These are phyloP conservation scores for Pseudoips prasinana DNA, from an alignment of 2,888 invertebrate genomes.

Conservation along the genomic window DNA sequence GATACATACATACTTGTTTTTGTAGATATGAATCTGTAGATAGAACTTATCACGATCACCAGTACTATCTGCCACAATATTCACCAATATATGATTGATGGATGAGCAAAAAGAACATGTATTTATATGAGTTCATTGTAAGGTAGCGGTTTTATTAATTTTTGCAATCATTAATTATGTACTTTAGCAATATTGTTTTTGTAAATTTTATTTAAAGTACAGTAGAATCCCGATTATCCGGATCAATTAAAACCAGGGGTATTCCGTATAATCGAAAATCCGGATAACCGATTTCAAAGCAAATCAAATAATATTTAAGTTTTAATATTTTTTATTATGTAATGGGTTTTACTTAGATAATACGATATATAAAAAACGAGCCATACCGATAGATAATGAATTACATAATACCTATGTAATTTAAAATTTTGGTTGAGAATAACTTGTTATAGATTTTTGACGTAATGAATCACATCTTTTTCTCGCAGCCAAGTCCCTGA, in stretches of 20 bases:
- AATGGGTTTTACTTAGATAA: neutral
- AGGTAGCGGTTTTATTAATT: too few species aligned
- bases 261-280: slow-evolving; percentile 2
- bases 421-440: slow-evolving; percentile 2
- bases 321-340: slow-evolving; percentile 1
- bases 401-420: slow-evolving; percentile 1
- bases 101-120: too few species aligned
- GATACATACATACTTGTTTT: too few species aligned
- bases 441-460: slow-evolving; percentile 3
- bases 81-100: too few species aligned
- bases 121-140: too few species aligned
- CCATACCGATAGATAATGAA: slow-evolving; percentile 1
- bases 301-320: neutral
- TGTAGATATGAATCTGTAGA: too few species aligned
- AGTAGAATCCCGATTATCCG: neutral
- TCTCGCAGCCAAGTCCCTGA: slow-evolving; percentile 1
- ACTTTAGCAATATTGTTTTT: too few species aligned
- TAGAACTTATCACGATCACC: too few species aligned
- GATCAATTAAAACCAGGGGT: slow-evolving; percentile 1
- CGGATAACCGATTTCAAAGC: slow-evolving; percentile 1
- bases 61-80: too few species aligned
- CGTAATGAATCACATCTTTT: slow-evolving; percentile 1
- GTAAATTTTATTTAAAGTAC: too few species aligned
- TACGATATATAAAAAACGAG: neutral
- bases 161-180: too few species aligned